These are phyloP conservation scores for Drosophila demipolita DNA, from an alignment of 2,888 invertebrate species.

Conservation along the genomic window DNA sequence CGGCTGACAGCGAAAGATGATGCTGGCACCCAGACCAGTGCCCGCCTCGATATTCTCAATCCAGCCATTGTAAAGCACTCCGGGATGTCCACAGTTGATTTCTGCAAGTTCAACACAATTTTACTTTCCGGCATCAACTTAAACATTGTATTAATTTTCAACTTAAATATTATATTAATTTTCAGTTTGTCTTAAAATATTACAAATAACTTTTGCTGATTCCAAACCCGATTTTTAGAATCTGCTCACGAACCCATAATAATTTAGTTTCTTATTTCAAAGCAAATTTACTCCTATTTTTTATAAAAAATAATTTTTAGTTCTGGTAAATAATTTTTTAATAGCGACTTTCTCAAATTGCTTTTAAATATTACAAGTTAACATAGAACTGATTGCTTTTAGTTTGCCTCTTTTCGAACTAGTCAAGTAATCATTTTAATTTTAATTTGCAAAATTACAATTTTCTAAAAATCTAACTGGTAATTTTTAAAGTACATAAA, in stretches of 20 bases:
- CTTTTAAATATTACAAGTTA: accelerated
- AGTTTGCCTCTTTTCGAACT: not conserved
- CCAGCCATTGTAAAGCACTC: conserved; percentile 98
- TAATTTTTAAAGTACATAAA: not conserved
- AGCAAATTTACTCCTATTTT: too few species aligned
- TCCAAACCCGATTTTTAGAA: not conserved
- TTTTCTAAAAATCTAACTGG: not conserved
- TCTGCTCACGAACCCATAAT: not conserved
- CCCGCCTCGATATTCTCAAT: conserved; percentile 95
- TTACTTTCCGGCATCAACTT: too few species aligned
- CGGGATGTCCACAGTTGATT: conserved; percentile 98
- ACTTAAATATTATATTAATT: not conserved
- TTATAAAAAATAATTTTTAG: not conserved
- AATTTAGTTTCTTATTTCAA: not conserved
- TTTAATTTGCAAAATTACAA: not conserved
- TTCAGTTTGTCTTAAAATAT: not conserved
- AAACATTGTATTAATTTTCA: not conserved
- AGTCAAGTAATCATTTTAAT: not conserved
- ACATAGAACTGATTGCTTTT: not conserved
- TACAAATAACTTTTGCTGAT: not conserved
- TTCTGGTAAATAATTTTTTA: not conserved
- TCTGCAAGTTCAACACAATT: conserved; percentile 86
- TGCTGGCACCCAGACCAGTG: conserved; percentile 95
- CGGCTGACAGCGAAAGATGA: conserved; percentile 96
- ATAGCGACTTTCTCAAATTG: not conserved